Conservation (phyloP, 2,888 invertebrate genomes). For the Drosophila cognata region DNA sequence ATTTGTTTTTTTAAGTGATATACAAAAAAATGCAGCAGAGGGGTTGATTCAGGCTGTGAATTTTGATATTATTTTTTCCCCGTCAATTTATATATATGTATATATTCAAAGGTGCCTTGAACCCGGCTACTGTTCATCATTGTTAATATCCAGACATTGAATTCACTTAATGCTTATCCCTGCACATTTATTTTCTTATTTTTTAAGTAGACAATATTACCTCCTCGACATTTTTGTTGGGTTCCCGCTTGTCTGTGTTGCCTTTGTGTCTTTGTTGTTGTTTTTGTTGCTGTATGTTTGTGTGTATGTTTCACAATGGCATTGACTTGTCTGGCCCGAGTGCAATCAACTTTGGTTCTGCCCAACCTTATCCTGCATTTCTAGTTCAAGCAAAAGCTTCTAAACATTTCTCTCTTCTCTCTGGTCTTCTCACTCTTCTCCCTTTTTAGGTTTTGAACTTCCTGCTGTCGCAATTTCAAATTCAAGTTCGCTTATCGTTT, state of each 20-base stretch:
- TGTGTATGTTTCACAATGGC: constrained; percentile 41
- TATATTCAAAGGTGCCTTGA: constrained; percentile 18
- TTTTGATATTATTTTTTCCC: not conserved
- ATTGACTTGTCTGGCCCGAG: constrained; percentile 58
- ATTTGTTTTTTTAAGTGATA: not conserved
- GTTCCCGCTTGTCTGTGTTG: constrained; percentile 15
- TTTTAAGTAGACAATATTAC: constrained; percentile 21
- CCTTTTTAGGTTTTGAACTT: not conserved
- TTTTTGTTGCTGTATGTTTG: constrained; percentile 7
- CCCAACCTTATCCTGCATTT: constrained; percentile 25
- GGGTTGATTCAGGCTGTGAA: constrained; percentile 3
- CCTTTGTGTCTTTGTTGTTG: constrained; percentile 43
- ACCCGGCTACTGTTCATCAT: constrained; percentile 17
- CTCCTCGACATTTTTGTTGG: constrained; percentile 9
- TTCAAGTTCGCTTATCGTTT: not conserved
- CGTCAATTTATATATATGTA: not conserved
- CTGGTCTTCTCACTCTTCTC: not conserved
- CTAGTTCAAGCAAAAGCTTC: not conserved
- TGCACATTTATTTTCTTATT: constrained; percentile 10
- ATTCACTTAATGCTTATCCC: constrained; percentile 25
- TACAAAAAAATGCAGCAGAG: not conserved
- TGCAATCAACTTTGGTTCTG: constrained; percentile 51
- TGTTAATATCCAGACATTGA: constrained; percentile 25
- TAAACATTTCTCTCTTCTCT: not conserved
- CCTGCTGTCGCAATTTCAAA: not conserved